phyloP scores from a whole-genome alignment of 2,113 vertebrate genomes.

The Brevimyrus niger region DNA sequence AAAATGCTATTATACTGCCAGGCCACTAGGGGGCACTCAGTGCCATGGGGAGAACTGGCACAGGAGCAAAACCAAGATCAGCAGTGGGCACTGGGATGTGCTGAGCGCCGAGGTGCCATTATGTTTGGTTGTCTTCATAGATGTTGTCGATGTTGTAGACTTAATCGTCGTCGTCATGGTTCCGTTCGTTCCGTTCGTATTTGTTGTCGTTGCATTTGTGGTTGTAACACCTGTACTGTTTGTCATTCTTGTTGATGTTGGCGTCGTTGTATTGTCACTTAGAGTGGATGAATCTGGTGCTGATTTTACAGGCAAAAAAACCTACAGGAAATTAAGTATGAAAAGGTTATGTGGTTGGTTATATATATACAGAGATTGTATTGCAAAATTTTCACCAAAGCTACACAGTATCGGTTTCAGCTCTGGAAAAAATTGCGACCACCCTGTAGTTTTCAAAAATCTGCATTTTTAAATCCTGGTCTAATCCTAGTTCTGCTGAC shows the following conservation, averaged over 20 bases:
- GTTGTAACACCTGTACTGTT: not conserved
- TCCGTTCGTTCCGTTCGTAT: not conserved
- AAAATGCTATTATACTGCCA: not conserved
- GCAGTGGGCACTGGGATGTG: not conserved
- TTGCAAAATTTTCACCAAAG: not conserved
- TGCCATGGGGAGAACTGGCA: not conserved
- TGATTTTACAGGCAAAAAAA: not conserved
- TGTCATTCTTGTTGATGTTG: not conserved
- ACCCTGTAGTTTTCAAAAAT: not conserved
- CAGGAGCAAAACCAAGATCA: not conserved
- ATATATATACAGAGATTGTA: not conserved
- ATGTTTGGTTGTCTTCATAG: not conserved
- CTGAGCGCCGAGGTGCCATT: not conserved
- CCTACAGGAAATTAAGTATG: not conserved
- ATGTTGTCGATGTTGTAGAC: not conserved
- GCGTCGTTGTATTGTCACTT: not conserved
- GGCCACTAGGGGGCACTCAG: not conserved
- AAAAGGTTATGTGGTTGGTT: not conserved
- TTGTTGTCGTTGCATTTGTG: not conserved
- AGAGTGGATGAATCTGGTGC: not conserved
- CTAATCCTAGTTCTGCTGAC: not conserved
- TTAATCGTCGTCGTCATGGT: not conserved
- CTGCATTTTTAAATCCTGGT: not conserved
- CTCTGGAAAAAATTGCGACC: not conserved
- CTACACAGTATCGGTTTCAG: not conserved